These are phyloP conservation scores for Apogon hyalosoma DNA, from an alignment of 2,797 vertebrate genomes.

Conservation along the genomic window DNA sequence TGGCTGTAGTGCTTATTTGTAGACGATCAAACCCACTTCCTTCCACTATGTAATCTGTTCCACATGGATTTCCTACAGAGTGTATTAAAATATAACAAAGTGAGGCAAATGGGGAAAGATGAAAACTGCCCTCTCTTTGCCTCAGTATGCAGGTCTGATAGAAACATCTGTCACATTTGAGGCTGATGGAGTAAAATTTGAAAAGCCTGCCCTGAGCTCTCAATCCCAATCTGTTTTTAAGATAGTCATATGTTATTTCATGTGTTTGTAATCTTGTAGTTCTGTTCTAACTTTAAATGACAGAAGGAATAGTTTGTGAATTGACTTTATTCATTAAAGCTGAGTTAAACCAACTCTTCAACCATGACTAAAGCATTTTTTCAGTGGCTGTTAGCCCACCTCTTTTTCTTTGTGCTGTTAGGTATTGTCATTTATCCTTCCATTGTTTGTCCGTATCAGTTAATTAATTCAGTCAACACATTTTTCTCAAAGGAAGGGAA, in stretches of 20 bases:
- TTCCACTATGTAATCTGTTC: conserved; percentile 75
- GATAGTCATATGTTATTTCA: conserved; percentile 26
- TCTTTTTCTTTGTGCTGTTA: no score
- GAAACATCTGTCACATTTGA: conserved; percentile 50
- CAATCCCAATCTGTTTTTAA: conserved; percentile 46
- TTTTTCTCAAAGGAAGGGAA: no score
- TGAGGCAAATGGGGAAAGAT: conserved; percentile 39
- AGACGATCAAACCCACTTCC: conserved; percentile 74
- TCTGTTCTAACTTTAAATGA: conserved; percentile 31
- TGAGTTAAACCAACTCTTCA: no score
- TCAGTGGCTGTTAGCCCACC: no score
- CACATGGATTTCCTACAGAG: conserved; percentile 74
- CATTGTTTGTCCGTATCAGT: no score
- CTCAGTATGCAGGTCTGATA: conserved; percentile 59
- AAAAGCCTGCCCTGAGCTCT: conserved; percentile 17
- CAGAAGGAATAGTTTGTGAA: no score
- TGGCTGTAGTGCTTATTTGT: conserved; percentile 74
- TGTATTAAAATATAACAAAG: conserved; percentile 58
- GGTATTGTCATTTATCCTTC: no score
- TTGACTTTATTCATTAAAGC: no score
- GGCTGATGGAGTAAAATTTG: conserved; percentile 55
- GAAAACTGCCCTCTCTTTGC: conserved; percentile 33
- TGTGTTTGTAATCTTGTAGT: conserved; percentile 20
- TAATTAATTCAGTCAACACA: no score
- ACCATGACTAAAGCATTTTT: no score